Evolutionary conservation across 2,797 vertebrate genomes (phyloP), one percentile per base, ranked within the genome.

Genomic region (Telmatherina bonti): DNA sequence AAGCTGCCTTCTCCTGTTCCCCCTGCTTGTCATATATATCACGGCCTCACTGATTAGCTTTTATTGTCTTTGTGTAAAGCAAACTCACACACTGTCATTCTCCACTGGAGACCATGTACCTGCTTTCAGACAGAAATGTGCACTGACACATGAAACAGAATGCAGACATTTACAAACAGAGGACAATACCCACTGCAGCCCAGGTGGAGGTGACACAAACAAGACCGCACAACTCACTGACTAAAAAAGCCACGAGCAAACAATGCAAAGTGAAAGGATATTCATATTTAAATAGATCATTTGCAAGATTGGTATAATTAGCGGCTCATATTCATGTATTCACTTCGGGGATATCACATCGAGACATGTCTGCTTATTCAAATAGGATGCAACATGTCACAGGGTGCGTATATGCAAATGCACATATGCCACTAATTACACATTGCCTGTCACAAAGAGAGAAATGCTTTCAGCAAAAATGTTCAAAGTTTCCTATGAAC

Each of bases 271-370:
- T 89, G 85, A 91, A 92, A 84, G 85, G 70, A 88, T 91, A 95
- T 94, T 94, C 93, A 93, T 93, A 93, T 93, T 93, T 93, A 90
- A 93, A 91, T 81, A 93, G 89, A 93, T 94, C 72, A 90, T 95
- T 94, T 94, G 91, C 89, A 92, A 93, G 90, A 93, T 92, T 91
- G 89, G 86, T 91, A 90, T 94, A 95, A 94, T 95, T 94, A 94
- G 88, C 69, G 51, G 43, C 87, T 93, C 92, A 92, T 93, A 94
- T 93, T 93, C 92, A 94, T 94, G 91, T 90, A 93, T 94, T 94
- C 90, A 92, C 89, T 88, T 93, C 83, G 76, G 90, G 88, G 86
- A 94, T 90, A 92, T 91, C 89, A 92, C 92, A 91, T 89, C 84
- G 87, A 91, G 91, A 92, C 90, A 93, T 85, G 88, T 94, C 91